Base-by-base conservation (phyloP, 2,113 vertebrate genomes). In the Eolophus roseicapilla region DNA sequence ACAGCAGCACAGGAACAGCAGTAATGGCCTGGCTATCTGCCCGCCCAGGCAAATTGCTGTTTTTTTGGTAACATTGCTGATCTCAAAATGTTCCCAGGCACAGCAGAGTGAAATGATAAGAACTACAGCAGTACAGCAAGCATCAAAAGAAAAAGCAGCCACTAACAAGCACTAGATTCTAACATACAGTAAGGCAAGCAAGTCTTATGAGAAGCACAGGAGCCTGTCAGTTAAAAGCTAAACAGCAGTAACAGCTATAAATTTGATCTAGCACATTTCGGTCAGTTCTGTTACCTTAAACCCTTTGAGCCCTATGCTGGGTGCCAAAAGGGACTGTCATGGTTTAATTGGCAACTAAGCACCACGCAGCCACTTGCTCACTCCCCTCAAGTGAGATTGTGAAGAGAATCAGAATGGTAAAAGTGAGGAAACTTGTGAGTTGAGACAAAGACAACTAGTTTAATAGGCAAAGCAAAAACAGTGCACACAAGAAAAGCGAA, bases 291-390 rank as follows among this genome's bases (percentile, higher is more conserved):
- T 24, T 59, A 16, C 57, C 33, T 35, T 15, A 21, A 59, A 59
- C 21, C 2, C 57, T 23, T 24, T 59, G 57, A 59, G 33, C 13
- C 33, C 33, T 35, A 59, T 35, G 21, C 57, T 24, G 57, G 21
- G 57, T 59, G 57, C 33, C 57, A 59, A 35, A 59, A 35, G 13
- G 33, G 33, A 16, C 57, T 35, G 33, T 35, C 57, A 35, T 1
- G 1, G 18, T 82, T 69, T 69, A 70, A 9, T 35, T 1, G 0
- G 35, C 21, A 76, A 44, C 35, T 55, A 57, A 82, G 63, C 55
- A 55, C 11, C 1, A 0, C 10, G 2, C 27, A 39, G 47, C 19
- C 31, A 9, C 55, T 82, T 9, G 4, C 31, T 55, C 41, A 15
- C 19, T 49, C 41, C 27, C 31, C 16, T 28, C 41, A 43, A 43